A percentile compares a stretch with the other conserved stretches of the same genome.
These are phyloP conservation scores for Caerostris extrusa DNA, from an alignment of 1,140 invertebrate species.

Conservation along the genomic window DNA sequence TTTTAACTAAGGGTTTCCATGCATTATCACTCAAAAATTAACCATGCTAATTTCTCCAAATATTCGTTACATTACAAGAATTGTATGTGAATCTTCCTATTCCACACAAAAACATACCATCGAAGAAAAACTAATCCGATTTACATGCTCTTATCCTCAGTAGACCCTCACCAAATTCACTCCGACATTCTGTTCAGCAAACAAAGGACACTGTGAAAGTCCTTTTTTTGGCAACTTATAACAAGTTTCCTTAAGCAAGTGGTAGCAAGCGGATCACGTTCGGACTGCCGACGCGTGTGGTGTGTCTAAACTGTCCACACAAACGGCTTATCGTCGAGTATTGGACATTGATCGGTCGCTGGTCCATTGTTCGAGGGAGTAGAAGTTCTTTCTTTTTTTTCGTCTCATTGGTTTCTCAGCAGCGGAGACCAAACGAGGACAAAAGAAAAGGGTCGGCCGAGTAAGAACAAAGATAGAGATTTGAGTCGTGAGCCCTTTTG, in stretches of 20 bases:
- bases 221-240: background rate
- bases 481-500: slow-evolving; percentile 16
- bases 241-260: background rate
- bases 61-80: too few species aligned
- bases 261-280: slow-evolving; percentile 25
- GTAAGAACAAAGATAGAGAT: slow-evolving; percentile 37
- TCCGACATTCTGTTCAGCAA: too few species aligned
- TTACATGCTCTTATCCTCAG: too few species aligned
- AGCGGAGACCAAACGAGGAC: background rate
- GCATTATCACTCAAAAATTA: too few species aligned
- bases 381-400: background rate
- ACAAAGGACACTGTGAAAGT: too few species aligned
- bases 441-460: background rate
- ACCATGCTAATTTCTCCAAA: too few species aligned
- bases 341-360: slow-evolving; percentile 56
- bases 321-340: slow-evolving; percentile 36
- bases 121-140: too few species aligned
- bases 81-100: too few species aligned
- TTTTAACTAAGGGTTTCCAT: too few species aligned
- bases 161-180: too few species aligned
- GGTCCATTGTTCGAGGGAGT: slow-evolving; percentile 26
- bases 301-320: slow-evolving; percentile 64
- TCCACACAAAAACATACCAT: too few species aligned
- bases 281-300: slow-evolving; percentile 5
- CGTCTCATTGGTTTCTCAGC: background rate